phyloP scores from a whole-genome alignment of 2,113 vertebrate genomes.

The Chauna torquata region DNA sequence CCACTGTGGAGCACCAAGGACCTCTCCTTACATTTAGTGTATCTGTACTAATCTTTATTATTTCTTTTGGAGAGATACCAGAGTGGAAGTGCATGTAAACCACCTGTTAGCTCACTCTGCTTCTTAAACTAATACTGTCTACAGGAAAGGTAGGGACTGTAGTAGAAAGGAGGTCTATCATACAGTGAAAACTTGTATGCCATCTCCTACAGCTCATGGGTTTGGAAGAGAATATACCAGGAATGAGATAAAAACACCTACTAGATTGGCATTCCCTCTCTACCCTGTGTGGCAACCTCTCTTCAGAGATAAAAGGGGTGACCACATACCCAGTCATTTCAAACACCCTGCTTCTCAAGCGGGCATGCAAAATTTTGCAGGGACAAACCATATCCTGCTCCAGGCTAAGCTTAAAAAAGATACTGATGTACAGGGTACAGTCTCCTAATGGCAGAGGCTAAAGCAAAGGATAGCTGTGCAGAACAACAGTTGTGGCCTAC shows the following conservation, averaged over 20 bases:
- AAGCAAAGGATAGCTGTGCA: not conserved
- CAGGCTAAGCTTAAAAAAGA: not conserved
- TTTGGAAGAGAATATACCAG: not conserved
- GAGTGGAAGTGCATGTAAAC: too few species aligned
- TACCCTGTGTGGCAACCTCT: not conserved
- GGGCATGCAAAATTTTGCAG: not conserved
- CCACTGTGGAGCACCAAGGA: not conserved
- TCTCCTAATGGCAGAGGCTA: not conserved
- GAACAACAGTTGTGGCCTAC: not conserved
- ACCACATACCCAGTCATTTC: not conserved
- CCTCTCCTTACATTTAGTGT: not conserved
- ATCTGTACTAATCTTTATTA: not conserved
- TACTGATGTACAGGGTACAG: not conserved
- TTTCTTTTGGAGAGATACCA: not conserved
- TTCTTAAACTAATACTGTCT: not conserved
- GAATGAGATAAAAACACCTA: not conserved
- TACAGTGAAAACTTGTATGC: not conserved
- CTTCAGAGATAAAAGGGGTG: not conserved
- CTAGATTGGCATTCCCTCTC: not conserved
- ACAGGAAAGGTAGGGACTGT: not conserved
- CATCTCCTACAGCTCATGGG: not conserved
- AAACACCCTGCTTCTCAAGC: not conserved
- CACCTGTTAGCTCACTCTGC: not conserved
- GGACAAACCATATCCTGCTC: not conserved
- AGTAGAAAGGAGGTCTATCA: not conserved